phyloP scores from a whole-genome alignment of 2,797 vertebrate genomes.

The Buphagus erythrorhynchus region DNA sequence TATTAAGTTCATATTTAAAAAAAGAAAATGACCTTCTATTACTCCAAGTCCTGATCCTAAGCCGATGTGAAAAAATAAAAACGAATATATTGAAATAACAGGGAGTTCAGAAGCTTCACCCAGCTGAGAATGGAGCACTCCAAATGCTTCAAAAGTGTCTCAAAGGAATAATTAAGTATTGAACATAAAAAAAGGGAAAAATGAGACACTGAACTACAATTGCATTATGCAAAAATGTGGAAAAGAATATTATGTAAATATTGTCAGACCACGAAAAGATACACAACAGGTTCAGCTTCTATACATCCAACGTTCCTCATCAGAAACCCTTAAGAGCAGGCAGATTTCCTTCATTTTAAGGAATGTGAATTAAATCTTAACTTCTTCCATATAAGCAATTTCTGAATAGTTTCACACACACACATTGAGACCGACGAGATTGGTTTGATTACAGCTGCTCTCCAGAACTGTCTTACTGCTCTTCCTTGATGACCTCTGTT shows the following conservation, averaged over 20 bases:
- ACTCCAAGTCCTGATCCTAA: not conserved
- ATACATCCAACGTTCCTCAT: not conserved
- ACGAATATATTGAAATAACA: not conserved
- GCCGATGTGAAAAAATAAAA: constrained; percentile 29
- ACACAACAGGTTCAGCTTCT: not conserved
- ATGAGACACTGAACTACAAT: not conserved
- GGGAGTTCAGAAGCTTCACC: not conserved
- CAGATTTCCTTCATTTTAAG: not conserved
- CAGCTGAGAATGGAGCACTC: not conserved
- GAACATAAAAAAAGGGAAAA: not conserved
- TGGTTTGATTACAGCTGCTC: not conserved
- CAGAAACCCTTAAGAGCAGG: not conserved
- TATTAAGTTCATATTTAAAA: not conserved
- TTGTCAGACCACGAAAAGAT: not conserved
- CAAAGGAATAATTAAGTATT: not conserved
- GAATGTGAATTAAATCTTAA: not conserved
- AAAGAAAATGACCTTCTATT: not conserved
- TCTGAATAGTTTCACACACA: not conserved
- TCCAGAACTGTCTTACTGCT: not conserved
- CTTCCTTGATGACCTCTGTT: not conserved
- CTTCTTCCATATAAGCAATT: not conserved
- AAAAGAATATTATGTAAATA: not conserved
- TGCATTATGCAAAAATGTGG: not conserved
- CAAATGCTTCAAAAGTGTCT: not conserved
- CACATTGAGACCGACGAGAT: not conserved